phyloP scores from a whole-genome alignment of 2,888 invertebrate species.

The Eupithecia exiguata region DNA sequence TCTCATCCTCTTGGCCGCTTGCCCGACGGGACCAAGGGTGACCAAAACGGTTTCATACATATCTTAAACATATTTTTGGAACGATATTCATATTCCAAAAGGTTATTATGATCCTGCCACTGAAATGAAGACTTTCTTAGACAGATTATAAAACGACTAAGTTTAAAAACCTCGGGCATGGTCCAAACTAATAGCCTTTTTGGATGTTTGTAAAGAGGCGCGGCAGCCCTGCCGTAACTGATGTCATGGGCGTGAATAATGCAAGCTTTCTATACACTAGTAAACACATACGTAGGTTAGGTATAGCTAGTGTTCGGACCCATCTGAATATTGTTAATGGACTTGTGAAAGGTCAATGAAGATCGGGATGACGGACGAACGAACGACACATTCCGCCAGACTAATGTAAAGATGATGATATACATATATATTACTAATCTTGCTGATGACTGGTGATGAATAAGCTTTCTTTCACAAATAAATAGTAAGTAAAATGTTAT shows the following conservation, averaged over 20 bases:
- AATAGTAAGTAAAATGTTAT: background rate
- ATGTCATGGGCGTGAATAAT: constrained; percentile 53
- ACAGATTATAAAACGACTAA: background rate
- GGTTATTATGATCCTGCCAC: background rate
- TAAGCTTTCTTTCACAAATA: background rate
- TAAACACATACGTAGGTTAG: constrained; percentile 20
- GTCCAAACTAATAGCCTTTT: background rate
- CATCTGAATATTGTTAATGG: constrained; percentile 25
- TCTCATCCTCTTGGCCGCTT: constrained; percentile 50
- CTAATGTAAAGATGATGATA: background rate
- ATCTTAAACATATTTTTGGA: background rate
- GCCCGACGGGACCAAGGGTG: constrained; percentile 46
- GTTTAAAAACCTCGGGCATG: background rate
- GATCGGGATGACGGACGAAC: constrained; percentile 5
- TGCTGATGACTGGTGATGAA: background rate
- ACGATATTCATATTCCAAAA: background rate
- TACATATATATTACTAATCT: background rate
- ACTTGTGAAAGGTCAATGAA: constrained; percentile 1
- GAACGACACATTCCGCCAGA: background rate
- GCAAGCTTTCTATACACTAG: constrained; percentile 23
- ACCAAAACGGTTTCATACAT: background rate
- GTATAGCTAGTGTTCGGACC: constrained; percentile 27
- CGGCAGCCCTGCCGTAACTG: constrained; percentile 40
- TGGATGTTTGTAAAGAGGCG: background rate
- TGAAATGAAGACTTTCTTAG: background rate